These are phyloP conservation scores for Corydoras maculifer DNA, from an alignment of 2,113 vertebrate genomes.

Conservation along the genomic window DNA sequence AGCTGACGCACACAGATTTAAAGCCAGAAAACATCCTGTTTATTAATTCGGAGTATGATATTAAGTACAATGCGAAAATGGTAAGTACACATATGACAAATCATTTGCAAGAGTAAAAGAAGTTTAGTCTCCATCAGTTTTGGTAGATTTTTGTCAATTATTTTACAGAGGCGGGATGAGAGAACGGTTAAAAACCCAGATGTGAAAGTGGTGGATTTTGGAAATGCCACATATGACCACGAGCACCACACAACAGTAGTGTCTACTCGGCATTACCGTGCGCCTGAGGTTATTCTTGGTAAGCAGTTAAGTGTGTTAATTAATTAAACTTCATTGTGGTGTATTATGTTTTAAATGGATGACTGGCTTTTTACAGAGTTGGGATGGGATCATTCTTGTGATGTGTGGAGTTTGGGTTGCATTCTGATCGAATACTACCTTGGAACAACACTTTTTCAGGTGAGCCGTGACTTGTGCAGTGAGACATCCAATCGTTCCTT, in stretches of 20 bases:
- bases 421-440: slow-evolving; percentile 91
- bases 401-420: slow-evolving; percentile 94
- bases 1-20: slow-evolving; percentile 91
- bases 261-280: slow-evolving; percentile 89
- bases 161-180: slow-evolving; percentile 70
- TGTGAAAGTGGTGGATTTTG: slow-evolving; percentile 93
- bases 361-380: slow-evolving; percentile 63
- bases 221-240: slow-evolving; percentile 88
- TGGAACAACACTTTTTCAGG: slow-evolving; percentile 84
- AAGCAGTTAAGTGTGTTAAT: slow-evolving; percentile 1
- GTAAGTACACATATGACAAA: slow-evolving; percentile 55
- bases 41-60: slow-evolving; percentile 78
- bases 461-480: slow-evolving; percentile 46
- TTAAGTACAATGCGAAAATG: slow-evolving; percentile 72
- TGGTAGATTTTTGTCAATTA: neutral
- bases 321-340: neutral
- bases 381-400: slow-evolving; percentile 90
- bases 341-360: neutral
- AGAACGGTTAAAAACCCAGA: slow-evolving; percentile 75
- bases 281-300: slow-evolving; percentile 93
- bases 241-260: slow-evolving; percentile 86
- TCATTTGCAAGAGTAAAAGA: too few relatives aligned
- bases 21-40: slow-evolving; percentile 97
- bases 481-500: too few relatives aligned
- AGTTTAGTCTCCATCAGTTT: neutral